Percentiles rank a stretch among this genome's conserved stretches.
phyloP scores from a whole-genome alignment of 2,888 invertebrate genomes.

The Acronicta aceris region DNA sequence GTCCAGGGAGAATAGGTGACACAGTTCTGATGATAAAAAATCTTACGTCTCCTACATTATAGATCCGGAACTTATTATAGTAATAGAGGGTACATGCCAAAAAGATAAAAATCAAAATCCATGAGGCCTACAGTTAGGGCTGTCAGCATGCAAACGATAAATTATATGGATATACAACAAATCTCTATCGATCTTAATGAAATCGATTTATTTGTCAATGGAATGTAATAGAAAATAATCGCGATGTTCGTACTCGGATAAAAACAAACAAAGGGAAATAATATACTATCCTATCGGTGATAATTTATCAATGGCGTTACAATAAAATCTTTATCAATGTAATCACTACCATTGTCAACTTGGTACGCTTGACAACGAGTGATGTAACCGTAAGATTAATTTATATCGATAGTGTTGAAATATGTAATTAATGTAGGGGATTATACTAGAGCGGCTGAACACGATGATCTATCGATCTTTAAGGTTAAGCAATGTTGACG shows the following conservation, averaged over 20 bases:
- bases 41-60: no score
- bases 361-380: slow-evolving; percentile 5
- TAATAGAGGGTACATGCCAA: no score
- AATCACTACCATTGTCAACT: slow-evolving; percentile 16
- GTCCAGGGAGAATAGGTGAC: no score
- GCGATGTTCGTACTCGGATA: background rate
- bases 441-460: slow-evolving; percentile 24
- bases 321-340: slow-evolving; percentile 13
- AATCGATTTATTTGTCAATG: slow-evolving; percentile 16
- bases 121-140: background rate
- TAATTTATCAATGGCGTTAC: slow-evolving; percentile 1
- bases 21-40: no score
- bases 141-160: slow-evolving; percentile 19
- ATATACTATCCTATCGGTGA: slow-evolving; percentile 10
- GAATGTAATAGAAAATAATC: background rate
- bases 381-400: slow-evolving; percentile 25
- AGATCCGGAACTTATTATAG: no score
- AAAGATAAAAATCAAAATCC: no score
- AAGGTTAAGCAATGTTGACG: slow-evolving; percentile 23
- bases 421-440: slow-evolving; percentile 35
- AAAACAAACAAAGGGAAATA: background rate
- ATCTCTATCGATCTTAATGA: slow-evolving; percentile 30
- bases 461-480: slow-evolving; percentile 23
- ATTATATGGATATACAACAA: slow-evolving; percentile 15
- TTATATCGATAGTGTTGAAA: slow-evolving; percentile 35